A percentile compares a stretch with the other conserved stretches of the same genome.
These are phyloP conservation scores for Psilopsiagon aurifrons DNA, from an alignment of 2,113 vertebrate genomes.

Conservation along the genomic window DNA sequence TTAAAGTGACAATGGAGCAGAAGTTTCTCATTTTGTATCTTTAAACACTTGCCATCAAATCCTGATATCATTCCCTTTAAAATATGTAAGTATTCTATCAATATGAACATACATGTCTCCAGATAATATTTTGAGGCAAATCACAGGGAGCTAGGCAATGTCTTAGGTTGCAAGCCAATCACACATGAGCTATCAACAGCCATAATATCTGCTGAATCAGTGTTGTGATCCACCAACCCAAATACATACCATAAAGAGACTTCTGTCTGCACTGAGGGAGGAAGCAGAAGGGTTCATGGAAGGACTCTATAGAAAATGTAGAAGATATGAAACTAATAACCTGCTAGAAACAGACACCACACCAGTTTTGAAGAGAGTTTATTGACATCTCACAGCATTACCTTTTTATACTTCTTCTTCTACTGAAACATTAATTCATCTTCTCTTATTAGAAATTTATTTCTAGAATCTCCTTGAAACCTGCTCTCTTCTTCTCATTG, in stretches of 20 bases:
- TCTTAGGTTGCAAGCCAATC: neutral
- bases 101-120: neutral
- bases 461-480: neutral
- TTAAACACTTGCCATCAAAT: neutral
- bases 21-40: neutral
- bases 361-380: neutral
- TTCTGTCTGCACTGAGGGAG: neutral
- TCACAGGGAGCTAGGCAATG: neutral
- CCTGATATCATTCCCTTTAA: neutral
- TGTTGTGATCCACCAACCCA: neutral
- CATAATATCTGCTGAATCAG: neutral
- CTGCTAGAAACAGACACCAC: neutral
- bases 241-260: neutral
- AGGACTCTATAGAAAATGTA: neutral
- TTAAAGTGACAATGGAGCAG: neutral
- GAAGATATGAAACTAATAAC: neutral
- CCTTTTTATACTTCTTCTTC: neutral
- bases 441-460: conserved; percentile 31
- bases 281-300: neutral
- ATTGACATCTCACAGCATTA: neutral
- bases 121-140: neutral
- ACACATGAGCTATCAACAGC: neutral
- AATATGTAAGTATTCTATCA: neutral
- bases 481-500: neutral
- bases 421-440: neutral